Evolutionary conservation across 2,113 vertebrate species (phyloP), one percentile per base, ranked within the genome.

Genomic region (Mellivora capensis): DNA sequence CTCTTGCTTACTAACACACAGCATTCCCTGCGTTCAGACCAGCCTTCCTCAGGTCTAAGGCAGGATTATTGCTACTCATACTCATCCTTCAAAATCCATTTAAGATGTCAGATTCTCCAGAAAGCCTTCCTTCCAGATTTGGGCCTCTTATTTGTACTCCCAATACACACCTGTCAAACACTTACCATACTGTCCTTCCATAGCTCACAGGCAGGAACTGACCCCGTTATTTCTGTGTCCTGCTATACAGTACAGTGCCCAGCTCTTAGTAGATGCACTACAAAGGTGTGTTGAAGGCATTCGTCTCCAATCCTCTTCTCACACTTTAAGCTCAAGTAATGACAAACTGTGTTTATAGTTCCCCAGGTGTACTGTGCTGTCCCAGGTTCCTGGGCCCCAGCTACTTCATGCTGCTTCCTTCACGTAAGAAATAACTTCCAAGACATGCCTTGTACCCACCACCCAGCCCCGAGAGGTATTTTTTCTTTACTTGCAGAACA

Each of bases 81-180:
- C 67, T 69, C 67, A 10, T 21, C 37, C 18, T 77, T 23, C 37
- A 44, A 42, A 27, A 20, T 42, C 37, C 25, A 25, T 15, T 61
- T 29, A 57, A 82, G 14, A 3, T 76, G 69, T 42, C 42, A 31
- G n/a, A 69, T 39, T 47, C 67, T 59, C 34, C 59, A 34, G 39
- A 67, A 88, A 81, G 57, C 47, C 29, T 49, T 79, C 47, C 34
- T 29, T 34, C 34, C 47, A 39, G 69, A 44, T 34, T n/a, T 80
- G 31, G 25, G 7, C 15, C 17, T 64, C 27, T 61, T 59, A 23
- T 20, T 47, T 37, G 61, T 29, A 10, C 21, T 69, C 62, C 52
- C 31, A 61, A 12, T 18, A 29, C 4, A 31, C 14, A n/a, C 11
- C 3, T 7, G 21, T 20, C 25, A 1, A 6, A 74, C 4, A 4